Evolutionary conservation across 2,888 invertebrate species (phyloP), one percentile per base, ranked within the genome.

Genomic region (Allophyes oxyacanthae): DNA sequence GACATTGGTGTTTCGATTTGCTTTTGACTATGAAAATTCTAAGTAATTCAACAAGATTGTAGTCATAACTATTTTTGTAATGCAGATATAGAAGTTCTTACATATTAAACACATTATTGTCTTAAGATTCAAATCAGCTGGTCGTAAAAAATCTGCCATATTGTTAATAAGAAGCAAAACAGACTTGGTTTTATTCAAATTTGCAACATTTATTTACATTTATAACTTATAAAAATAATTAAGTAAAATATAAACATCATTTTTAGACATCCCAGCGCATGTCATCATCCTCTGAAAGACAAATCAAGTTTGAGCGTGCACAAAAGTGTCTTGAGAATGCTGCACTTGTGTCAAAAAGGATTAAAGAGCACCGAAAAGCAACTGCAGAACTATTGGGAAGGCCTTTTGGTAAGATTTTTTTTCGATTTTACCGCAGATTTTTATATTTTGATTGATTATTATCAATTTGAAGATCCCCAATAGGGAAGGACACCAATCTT

Each of bases 261-360:
- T 56, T 70, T 69, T 77, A 87, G 87, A 81, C 86, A 70, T 74
- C 84, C 63, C 83, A 81, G 51, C 82, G 81, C 32, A 72, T 81
- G 37, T 84, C 88, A 49, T 81, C 87, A 70, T 86, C 92, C 48
- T 88, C 92, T 43, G 94, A 94, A 59, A 87, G 94, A 58, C 92
- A 90, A 78, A 88, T 90, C 6, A 93, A 94, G 67, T 90, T 89
- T 78, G 93, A 94, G 71, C 82, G 91, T 64, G 94, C 94, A 34
- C 94, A 94, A 61, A 93, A 89, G 81, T 93, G 93, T 65, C 83
- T 94, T 64, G 93, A 94, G 82, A 94, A 94, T 92, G 94, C 94
- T 59, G 94, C 92, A 26, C 89, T 92, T 76, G 94, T 94, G 7
- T 93, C 94, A 1, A 94, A 94, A 78, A 83, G 92, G 55, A 93